Evolutionary conservation across 2,888 invertebrate species (phyloP), one percentile per base, ranked within the genome.

Genomic region (Trachelus troglodyta): DNA sequence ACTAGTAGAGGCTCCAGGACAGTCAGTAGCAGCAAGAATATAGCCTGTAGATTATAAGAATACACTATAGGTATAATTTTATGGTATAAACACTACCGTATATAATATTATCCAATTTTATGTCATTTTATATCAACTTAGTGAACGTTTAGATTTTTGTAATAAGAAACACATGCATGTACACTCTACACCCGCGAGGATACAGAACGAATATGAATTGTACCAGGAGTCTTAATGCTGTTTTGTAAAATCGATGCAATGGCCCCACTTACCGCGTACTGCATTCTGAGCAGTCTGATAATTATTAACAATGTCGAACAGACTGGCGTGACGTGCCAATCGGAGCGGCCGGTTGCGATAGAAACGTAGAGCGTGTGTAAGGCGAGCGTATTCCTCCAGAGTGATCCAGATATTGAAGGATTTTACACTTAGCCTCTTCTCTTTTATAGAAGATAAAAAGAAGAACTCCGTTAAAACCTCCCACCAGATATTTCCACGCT

Each of bases 381-480:
- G 35, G 35, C 34, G 80, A 76, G 76, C 75, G 79, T 81, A 80
- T 83, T 79, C 79, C 80, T 80, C 79, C 75, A 83, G 83, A 76
- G 80, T 80, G 87, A 83, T 87, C 86, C 84, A 81, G 87, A 84
- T 85, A 89, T 88, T 89, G 89, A 87, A 82, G 83, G 82, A 81
- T 82, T 77, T 80, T 74, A 79, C 81, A 74, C 80, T 76, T 69
- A 76, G 78, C 69, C 83, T 84, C 86, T 87, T 85, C 85, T 84
- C 88, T 89, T 89, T 89, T 89, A 89, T 89, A 89, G 81, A 88
- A 85, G 88, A 88, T 87, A 87, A 89, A 88, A 87, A 86, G 86
- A 87, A 79, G 83, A 87, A 81, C 77, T 83, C 80, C 78, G 81
- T 31, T 40, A 31, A 71, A 71, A 31, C 71, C 71, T 71, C 71